Percentiles rank a stretch among this genome's conserved stretches.
Evolutionary conservation across 2,797 vertebrate genomes (phyloP).

Genomic region (Helicolenus hilgendorfi): DNA sequence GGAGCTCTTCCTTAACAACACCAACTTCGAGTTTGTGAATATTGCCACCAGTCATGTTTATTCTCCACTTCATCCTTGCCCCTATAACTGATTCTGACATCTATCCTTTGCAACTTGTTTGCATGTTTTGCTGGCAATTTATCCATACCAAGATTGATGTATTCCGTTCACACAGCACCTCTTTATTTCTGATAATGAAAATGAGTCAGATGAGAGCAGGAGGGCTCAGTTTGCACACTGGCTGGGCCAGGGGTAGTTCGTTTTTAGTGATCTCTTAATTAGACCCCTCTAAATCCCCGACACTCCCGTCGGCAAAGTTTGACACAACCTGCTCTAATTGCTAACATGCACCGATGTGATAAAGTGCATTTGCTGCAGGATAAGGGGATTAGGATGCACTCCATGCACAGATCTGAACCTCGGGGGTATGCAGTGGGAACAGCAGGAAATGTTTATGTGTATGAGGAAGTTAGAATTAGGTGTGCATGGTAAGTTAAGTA

Average conservation of each 20-base stretch:
- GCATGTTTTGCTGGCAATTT: conserved; percentile 21
- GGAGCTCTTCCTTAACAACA: background rate
- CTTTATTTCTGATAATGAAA: conserved; percentile 61
- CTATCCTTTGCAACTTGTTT: conserved; percentile 17
- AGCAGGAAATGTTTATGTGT: conserved; percentile 57
- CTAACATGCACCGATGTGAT: conserved; percentile 79
- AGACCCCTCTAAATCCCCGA: conserved; percentile 80
- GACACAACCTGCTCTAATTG: conserved; percentile 79
- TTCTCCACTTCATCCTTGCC: background rate
- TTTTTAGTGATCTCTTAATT: conserved; percentile 82
- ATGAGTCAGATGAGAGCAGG: conserved; percentile 47
- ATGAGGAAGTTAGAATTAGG: conserved; percentile 40
- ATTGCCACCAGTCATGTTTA: background rate
- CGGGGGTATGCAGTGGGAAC: conserved; percentile 4
- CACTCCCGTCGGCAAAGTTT: conserved; percentile 73
- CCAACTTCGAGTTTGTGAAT: conserved; percentile 3
- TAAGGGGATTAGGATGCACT: conserved; percentile 73
- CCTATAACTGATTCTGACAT: conserved; percentile 2
- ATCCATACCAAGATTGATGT: conserved; percentile 18
- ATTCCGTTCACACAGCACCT: conserved; percentile 49
- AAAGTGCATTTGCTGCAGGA: conserved; percentile 75
- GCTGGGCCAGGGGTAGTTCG: conserved; percentile 74
- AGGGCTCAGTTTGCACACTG: conserved; percentile 20
- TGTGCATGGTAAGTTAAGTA: conserved; percentile 46
- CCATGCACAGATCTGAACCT: conserved; percentile 58